Percentiles rank a stretch among this genome's conserved stretches.
Conservation (phyloP, 2,113 vertebrate species). For the human region GRCh38 chr3:70426501-70427000, state of each 20-base stretch:
- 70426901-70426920: not conserved
- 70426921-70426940: not conserved
- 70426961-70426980: not conserved
- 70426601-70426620: not conserved
- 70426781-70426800: not conserved
- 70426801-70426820: not conserved
- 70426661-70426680: not conserved
- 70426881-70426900: not conserved
- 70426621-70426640: not conserved
- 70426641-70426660: not conserved
- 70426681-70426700: not conserved
- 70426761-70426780: not conserved
- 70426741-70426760: not conserved
- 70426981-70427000: not conserved
- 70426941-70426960: not conserved
- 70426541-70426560: not conserved
- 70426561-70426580: fast-evolving
- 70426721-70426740: not conserved
- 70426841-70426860: not conserved
- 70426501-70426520: not conserved
- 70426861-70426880: not conserved
- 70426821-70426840: not conserved
- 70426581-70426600: not conserved
- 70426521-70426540: not conserved
- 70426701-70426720: not conserved